Percentiles rank a stretch among this genome's conserved stretches.
phyloP scores from a whole-genome alignment of 1,140 invertebrate species.

The Solen grandis region DNA sequence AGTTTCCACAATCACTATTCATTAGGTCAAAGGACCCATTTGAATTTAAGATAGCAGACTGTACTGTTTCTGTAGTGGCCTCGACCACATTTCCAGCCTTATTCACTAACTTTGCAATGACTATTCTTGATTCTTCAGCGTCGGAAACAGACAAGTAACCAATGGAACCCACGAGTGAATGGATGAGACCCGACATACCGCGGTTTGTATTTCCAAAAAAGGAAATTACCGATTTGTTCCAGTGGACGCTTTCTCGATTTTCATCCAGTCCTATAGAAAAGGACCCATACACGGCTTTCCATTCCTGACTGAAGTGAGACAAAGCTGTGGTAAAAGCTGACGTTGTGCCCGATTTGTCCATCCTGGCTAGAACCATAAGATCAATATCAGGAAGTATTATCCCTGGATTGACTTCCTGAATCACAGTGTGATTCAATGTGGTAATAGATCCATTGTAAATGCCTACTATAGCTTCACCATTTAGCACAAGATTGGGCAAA shows the following conservation, averaged over 20 bases:
- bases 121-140: conserved; percentile 32
- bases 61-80: conserved; percentile 31
- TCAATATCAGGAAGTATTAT: conserved; percentile 49
- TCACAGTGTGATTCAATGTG: conserved; percentile 59
- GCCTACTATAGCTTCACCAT: conserved; percentile 58
- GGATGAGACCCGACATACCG: conserved; percentile 66
- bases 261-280: conserved; percentile 60
- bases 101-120: conserved; percentile 64
- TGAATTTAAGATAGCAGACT: conserved; percentile 60
- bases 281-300: conserved; percentile 58
- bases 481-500: conserved; percentile 50
- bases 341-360: conserved; percentile 70
- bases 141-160: conserved; percentile 66
- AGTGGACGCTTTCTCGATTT: conserved; percentile 19
- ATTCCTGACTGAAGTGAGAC: conserved; percentile 53
- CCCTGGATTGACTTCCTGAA: conserved; percentile 56
- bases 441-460: conserved; percentile 67
- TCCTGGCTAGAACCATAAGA: conserved; percentile 66
- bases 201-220: conserved; percentile 60
- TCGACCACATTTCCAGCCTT: conserved; percentile 53
- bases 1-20: conserved; percentile 25
- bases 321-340: conserved; percentile 66
- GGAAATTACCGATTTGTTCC: conserved; percentile 59
- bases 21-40: conserved; percentile 52
- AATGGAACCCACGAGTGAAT: conserved; percentile 60